phyloP scores from a whole-genome alignment of 2,113 vertebrate genomes.

The Saccopteryx leptura region DNA sequence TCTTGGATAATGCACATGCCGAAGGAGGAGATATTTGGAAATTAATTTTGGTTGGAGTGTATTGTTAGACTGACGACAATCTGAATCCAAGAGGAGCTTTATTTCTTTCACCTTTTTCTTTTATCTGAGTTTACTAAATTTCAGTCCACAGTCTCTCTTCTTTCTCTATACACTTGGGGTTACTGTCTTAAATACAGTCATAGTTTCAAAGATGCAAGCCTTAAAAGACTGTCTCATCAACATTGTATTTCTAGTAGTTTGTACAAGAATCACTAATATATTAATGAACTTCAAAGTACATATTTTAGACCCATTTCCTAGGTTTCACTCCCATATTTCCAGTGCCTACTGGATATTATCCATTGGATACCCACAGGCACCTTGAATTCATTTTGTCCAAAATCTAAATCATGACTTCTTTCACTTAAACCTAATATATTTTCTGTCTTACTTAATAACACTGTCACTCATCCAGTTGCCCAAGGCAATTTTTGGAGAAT shows the following conservation, averaged over 20 bases:
- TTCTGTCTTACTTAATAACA: slow-evolving; percentile 17
- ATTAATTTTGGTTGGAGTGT: neutral
- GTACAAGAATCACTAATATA: neutral
- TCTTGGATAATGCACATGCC: neutral
- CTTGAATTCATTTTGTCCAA: slow-evolving; percentile 7
- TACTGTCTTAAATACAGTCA: neutral
- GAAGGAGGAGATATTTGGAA: neutral
- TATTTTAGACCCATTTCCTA: neutral
- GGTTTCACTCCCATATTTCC: neutral
- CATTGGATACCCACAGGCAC: neutral
- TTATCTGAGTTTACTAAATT: neutral
- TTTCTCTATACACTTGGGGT: neutral
- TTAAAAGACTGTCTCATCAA: neutral
- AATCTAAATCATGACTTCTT: neutral
- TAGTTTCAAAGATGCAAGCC: neutral
- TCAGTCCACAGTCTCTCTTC: neutral
- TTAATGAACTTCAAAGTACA: neutral
- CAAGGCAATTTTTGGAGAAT: neutral
- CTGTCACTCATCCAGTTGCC: slow-evolving; percentile 2
- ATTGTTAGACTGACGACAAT: neutral
- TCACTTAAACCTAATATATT: neutral
- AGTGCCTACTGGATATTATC: neutral
- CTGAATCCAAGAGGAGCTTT: neutral
- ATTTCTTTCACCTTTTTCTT: neutral
- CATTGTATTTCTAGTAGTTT: neutral